phyloP scores from a whole-genome alignment of 2,113 vertebrate species.

The Megaleporinus macrocephalus region DNA sequence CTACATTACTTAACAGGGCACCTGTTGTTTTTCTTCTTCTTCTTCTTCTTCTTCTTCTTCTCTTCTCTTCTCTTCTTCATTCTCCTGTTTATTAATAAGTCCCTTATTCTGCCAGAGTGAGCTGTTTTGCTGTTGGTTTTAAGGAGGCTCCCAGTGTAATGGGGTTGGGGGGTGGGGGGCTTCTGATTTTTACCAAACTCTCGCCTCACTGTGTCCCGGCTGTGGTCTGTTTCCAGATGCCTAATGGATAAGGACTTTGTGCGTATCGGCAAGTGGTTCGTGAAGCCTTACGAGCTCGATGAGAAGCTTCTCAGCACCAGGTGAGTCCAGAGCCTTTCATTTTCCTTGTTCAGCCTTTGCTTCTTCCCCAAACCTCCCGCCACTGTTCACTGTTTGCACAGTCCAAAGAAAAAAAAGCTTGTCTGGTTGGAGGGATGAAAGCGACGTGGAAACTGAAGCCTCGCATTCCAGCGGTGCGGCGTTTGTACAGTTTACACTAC shows the following conservation, averaged over 20 bases:
- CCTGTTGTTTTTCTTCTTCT: no score
- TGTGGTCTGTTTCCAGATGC: conserved; percentile 80
- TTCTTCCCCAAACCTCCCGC: no score
- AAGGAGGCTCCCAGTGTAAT: no score
- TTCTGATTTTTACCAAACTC: neutral
- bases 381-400: no score
- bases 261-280: conserved; percentile 96
- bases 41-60: no score
- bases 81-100: no score
- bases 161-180: no score
- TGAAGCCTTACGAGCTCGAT: conserved; percentile 91
- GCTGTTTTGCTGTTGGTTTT: no score
- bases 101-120: no score
- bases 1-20: no score
- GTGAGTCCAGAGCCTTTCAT: conserved; percentile 70
- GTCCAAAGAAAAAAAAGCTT: neutral
- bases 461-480: neutral
- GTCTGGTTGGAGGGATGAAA: neutral
- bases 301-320: conserved; percentile 92
- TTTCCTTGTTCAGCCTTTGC: neutral
- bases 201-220: neutral
- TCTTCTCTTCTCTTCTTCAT: no score
- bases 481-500: conserved; percentile 25
- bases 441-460: neutral
- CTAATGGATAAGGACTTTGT: conserved; percentile 97